phyloP scores from a whole-genome alignment of 2,797 vertebrate species.

The Leucoraja ocellata region DNA sequence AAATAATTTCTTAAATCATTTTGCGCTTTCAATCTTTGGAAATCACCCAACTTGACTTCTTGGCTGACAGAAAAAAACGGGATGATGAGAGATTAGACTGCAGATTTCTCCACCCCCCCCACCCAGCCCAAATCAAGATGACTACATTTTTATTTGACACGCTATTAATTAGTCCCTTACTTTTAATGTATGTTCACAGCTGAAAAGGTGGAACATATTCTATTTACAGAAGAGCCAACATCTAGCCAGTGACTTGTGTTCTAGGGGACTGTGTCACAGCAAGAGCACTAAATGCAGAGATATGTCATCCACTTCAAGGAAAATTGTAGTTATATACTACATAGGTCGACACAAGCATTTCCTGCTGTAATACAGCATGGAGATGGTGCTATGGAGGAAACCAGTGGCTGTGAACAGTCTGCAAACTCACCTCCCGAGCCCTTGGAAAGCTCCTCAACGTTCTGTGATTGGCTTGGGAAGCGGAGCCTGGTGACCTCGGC shows the following conservation, averaged over 20 bases:
- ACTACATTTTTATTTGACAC: not conserved
- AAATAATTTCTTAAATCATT: not conserved
- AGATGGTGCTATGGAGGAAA: not conserved
- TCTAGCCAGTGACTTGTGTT: not conserved
- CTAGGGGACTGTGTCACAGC: no score
- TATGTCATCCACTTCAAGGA: no score
- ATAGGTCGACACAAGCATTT: not conserved
- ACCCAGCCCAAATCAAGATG: not conserved
- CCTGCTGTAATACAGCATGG: not conserved
- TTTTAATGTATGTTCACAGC: not conserved
- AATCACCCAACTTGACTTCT: not conserved
- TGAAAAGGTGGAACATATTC: not conserved
- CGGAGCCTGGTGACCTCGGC: no score
- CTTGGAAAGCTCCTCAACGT: no score
- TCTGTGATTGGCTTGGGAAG: no score
- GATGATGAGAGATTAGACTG: not conserved
- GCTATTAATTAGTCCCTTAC: not conserved
- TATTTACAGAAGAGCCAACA: not conserved
- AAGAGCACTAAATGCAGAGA: no score
- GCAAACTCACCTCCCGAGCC: no score
- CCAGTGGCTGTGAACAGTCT: no score
- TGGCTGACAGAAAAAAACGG: not conserved
- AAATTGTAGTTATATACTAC: not conserved
- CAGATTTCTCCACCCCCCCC: no score
- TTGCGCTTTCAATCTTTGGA: not conserved